Evolutionary conservation across 2,888 invertebrate genomes (phyloP).

Genomic region (Oxyteleia sp.): DNA sequence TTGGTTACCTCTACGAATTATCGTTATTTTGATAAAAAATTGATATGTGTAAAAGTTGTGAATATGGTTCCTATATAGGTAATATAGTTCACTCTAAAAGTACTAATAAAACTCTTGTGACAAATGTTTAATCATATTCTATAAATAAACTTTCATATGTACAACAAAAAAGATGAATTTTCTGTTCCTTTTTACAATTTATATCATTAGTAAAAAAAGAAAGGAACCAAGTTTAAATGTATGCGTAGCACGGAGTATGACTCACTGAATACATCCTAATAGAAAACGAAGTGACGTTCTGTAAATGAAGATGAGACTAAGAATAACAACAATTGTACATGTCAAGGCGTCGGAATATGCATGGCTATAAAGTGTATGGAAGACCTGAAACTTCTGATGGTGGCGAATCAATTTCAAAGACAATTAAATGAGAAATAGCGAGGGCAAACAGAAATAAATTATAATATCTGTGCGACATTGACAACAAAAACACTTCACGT

Average conservation of each 20-base stretch:
- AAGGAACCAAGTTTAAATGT: conserved; percentile 11
- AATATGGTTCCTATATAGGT: too few species aligned
- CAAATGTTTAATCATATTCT: too few species aligned
- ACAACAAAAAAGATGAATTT: too few species aligned
- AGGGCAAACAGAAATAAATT: conserved; percentile 3
- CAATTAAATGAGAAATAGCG: neutral
- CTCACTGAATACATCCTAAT: conserved; percentile 53
- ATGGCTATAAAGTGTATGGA: conserved; percentile 20
- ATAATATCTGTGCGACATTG: conserved; percentile 15
- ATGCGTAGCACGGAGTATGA: conserved; percentile 46
- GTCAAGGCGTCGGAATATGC: conserved; percentile 4
- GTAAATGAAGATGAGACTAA: conserved; percentile 47
- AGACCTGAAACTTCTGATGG: conserved; percentile 16
- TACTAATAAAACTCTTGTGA: too few species aligned
- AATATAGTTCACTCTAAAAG: too few species aligned
- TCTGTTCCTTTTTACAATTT: too few species aligned
- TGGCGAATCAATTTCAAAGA: conserved; percentile 3
- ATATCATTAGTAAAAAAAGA: conserved; percentile 2
- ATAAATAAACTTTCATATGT: too few species aligned
- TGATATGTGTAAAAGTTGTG: too few species aligned
- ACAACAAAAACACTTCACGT: conserved; percentile 39
- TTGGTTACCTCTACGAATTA: too few species aligned
- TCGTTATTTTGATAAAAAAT: too few species aligned
- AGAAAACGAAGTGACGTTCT: conserved; percentile 41
- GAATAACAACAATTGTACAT: conserved; percentile 14